Evolutionary conservation across 2,797 vertebrate genomes (phyloP).

Genomic region (Diplodus sargus): DNA sequence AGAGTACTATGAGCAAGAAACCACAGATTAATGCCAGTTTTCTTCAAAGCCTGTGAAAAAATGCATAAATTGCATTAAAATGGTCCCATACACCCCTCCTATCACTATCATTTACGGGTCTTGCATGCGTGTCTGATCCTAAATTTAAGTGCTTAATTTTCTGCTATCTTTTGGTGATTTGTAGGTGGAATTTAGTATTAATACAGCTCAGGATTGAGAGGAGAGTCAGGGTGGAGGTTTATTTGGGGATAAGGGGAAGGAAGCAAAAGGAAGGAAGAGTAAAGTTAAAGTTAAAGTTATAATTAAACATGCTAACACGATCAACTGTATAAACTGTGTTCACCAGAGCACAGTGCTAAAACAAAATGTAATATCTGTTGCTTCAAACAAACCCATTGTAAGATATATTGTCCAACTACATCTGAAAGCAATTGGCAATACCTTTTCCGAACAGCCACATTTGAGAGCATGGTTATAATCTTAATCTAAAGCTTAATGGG

Average conservation of each 20-base stretch:
- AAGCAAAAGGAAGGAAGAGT: slow-evolving; percentile 10
- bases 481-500: too few species aligned
- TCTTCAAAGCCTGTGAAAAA: slow-evolving; percentile 42
- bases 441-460: neutral
- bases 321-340: neutral
- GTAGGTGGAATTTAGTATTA: slow-evolving; percentile 50
- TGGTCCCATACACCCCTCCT: slow-evolving; percentile 13
- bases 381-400: neutral
- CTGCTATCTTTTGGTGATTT: slow-evolving; percentile 55
- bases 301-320: neutral
- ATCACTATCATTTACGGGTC: slow-evolving; percentile 25
- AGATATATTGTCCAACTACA: neutral
- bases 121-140: slow-evolving; percentile 52
- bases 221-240: neutral
- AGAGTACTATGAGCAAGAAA: neutral
- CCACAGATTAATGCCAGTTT: slow-evolving; percentile 21
- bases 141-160: slow-evolving; percentile 68
- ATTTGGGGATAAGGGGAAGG: slow-evolving; percentile 5
- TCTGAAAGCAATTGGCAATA: neutral
- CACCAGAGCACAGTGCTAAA: neutral
- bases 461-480: neutral
- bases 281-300: too few species aligned
- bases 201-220: slow-evolving; percentile 22
- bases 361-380: neutral
- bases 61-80: slow-evolving; percentile 24